Base-by-base conservation (phyloP, 2,113 vertebrate species). In the Protobothrops mucrosquamatus region DNA sequence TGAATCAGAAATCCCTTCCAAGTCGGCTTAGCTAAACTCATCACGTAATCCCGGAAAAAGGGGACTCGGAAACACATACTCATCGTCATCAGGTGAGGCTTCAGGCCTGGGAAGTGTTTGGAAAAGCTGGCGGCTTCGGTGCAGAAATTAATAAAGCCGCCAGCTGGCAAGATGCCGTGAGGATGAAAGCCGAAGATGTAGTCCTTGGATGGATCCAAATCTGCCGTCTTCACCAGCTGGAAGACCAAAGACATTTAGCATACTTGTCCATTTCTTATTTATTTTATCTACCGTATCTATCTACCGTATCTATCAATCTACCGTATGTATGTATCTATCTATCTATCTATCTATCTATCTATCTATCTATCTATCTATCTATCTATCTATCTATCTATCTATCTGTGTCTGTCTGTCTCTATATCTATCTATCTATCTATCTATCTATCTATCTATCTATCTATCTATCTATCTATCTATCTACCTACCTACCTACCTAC, bases 141-240 rank as follows among this genome's bases (percentile, higher is more conserved):
- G 96, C 99, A 99, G 97, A 99, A 98, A 94, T 98, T 99, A 85
- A 97, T 54, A n/a, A n/a, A n/a, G n/a, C n/a, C n/a, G 69, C 99
- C 99, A 0, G 97, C 95, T 6, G 98, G 98, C 97, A 99, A 96
- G 54, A 99, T 96, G 0, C 99, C 99, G 0, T 99, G 99, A 0
- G 99, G 99, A 89, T 99, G 99, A 95, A 99, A 99, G 34, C 98
- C 99, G 0, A 99, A 48, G 6, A 99, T 3, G 64, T 99, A 99
- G 96, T 99, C 99, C 94, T 97, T 95, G 56, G 93, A 96, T 1
- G 99, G 98, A 93, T 99, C 98, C 95, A 99, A 94, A 12, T 99
- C 98, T 0, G 94, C 98, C 0, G 99, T 99, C 97, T 99, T 99
- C 94, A 99, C 94, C 97, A 99, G 92, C 99, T 99, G 97, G 18